Evolutionary conservation across 1,140 invertebrate species (phyloP).

Genomic region (Chionoecetes opilio): DNA sequence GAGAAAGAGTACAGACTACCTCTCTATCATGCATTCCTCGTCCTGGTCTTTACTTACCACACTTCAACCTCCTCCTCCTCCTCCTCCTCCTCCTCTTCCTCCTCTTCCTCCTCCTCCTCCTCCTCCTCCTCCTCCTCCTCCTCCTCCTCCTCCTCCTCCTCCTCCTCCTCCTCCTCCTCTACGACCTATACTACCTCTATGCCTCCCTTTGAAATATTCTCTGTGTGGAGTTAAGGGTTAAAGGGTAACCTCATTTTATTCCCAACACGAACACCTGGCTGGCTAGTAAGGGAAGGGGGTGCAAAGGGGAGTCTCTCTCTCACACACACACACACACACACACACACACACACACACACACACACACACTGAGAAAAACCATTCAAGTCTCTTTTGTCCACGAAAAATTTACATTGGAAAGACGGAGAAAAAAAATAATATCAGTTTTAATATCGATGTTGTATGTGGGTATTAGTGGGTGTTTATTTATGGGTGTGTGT

Average conservation of each 20-base stretch:
- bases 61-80: neutral
- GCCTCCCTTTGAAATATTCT: neutral
- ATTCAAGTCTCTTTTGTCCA: too few relatives aligned
- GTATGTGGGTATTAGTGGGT: too few relatives aligned
- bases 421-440: too few relatives aligned
- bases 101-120: too few relatives aligned
- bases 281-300: neutral
- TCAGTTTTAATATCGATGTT: too few relatives aligned
- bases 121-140: neutral
- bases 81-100: too few relatives aligned
- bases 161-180: neutral
- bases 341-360: too few relatives aligned
- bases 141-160: neutral
- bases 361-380: too few relatives aligned
- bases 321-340: too few relatives aligned
- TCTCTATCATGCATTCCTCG: neutral
- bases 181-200: neutral
- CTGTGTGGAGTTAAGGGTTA: neutral
- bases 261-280: neutral
- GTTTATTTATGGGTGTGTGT: too few relatives aligned
- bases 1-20: neutral
- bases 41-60: neutral
- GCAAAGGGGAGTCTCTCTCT: too few relatives aligned
- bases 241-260: neutral
- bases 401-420: too few relatives aligned